Evolutionary conservation across 2,797 vertebrate species (phyloP), one percentile per base, ranked within the genome.

Genomic region (Anguilla anguilla): DNA sequence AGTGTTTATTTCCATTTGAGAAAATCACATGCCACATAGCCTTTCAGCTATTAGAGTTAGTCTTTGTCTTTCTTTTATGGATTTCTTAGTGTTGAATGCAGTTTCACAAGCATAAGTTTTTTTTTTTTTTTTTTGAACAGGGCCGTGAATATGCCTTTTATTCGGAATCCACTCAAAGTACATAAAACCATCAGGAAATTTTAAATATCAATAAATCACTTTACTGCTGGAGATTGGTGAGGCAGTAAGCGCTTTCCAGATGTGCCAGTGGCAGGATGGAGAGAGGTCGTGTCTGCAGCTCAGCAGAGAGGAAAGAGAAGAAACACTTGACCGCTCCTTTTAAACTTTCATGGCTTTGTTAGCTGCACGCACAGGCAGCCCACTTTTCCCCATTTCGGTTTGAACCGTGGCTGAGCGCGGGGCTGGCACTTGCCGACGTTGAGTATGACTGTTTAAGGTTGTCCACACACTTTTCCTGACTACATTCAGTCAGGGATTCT

Each of bases 151-250:
- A 94, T 93, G 95, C 91, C 92, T 95, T 96, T 90, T 93, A 93
- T 96, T 96, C 92, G 86, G 84, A 91, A 91, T 92, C 90, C 88
- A 92, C 93, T 93, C 90, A 92, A 91, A 90, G 93, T 94, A 94
- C 95, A 95, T 96, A 96, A 97, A 97, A 97, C 95, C 96, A 97
- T 96, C 95, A 95, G 92, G 92, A 95, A 94, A 95, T 95, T 96
- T 96, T 94, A 95, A 96, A 97, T 96, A 96, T 96, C 96, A 96
- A 97, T 97, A 98, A 98, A 98, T 96, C 92, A 94, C 96, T 97
- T 97, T 95, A 96, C 95, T 94, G 91, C 94, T 96, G 95, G 95
- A 97, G 95, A 97, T 96, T 94, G 96, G 93, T 96, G 96, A 96
- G 96, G 95, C 93, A 91, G 95, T 92, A 94, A 97, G 96, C 94